Evolutionary conservation across 2,888 invertebrate genomes (phyloP).

Genomic region (Prenolepis imparis): DNA sequence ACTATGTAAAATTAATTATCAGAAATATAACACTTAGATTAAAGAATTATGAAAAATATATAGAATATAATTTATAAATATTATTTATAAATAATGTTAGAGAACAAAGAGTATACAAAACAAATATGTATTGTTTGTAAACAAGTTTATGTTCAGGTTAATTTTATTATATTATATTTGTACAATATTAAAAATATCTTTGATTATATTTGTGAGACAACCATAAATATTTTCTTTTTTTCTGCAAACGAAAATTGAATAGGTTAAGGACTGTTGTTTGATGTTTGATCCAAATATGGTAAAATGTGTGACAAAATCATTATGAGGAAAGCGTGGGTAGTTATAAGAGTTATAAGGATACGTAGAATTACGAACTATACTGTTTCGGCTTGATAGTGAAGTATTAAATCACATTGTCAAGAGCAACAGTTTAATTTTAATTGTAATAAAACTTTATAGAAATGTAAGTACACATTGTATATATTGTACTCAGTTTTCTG

Average conservation of each 20-base stretch:
- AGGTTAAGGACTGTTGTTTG: too few relatives aligned
- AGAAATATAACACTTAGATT: not conserved
- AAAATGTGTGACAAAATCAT: slow-evolving; percentile 9
- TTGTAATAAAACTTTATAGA: not conserved
- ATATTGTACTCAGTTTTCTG: not conserved
- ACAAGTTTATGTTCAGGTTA: not conserved
- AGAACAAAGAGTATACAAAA: too few relatives aligned
- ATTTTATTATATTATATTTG: not conserved
- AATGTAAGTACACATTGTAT: slow-evolving; percentile 5
- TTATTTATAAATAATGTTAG: too few relatives aligned
- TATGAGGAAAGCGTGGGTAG: slow-evolving; percentile 1
- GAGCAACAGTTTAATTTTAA: not conserved
- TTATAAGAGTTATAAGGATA: not conserved
- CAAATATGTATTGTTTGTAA: not conserved
- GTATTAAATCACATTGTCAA: not conserved
- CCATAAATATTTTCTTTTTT: not conserved
- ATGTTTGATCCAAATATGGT: slow-evolving; percentile 5
- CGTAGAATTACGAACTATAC: not conserved
- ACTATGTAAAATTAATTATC: not conserved
- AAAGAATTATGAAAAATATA: not conserved
- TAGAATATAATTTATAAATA: not conserved
- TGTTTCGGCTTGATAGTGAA: slow-evolving; percentile 4
- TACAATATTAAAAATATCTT: not conserved
- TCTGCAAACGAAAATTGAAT: not conserved
- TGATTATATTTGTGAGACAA: not conserved